Conservation (phyloP, 2,888 invertebrate species). For the Thera obeliscata region DNA sequence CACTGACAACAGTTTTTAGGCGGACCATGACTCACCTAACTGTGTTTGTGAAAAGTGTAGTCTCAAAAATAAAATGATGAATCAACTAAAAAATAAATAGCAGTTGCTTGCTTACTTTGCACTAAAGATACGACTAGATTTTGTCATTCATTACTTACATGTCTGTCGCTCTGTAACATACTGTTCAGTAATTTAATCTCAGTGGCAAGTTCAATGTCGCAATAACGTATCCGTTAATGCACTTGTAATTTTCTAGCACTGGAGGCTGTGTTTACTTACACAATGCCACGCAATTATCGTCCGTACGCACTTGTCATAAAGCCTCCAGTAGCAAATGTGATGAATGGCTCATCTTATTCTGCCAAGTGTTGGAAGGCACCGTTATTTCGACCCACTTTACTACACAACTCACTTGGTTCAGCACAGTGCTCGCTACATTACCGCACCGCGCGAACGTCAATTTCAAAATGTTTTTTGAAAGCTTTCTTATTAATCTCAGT, state of each 20-base stretch:
- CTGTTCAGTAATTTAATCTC: conserved; percentile 15
- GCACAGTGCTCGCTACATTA: conserved; percentile 62
- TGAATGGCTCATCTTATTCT: conserved; percentile 40
- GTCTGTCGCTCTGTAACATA: not conserved
- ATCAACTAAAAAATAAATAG: too few relatives aligned
- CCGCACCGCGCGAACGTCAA: conserved; percentile 63
- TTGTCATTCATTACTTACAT: not conserved
- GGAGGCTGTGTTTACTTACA: conserved; percentile 32
- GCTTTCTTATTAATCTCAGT: conserved; percentile 68
- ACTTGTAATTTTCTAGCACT: conserved; percentile 26
- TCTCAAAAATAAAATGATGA: too few relatives aligned
- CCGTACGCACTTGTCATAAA: conserved; percentile 32
- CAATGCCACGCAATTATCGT: conserved; percentile 27
- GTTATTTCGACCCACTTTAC: conserved; percentile 74
- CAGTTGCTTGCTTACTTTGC: too few relatives aligned
- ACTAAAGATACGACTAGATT: too few relatives aligned
- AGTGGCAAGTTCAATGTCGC: conserved; percentile 60
- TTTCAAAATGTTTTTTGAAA: conserved; percentile 77
- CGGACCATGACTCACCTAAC: too few relatives aligned
- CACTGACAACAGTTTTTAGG: too few relatives aligned
- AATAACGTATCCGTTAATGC: conserved; percentile 30
- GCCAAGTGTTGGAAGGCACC: conserved; percentile 54
- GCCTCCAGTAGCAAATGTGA: conserved; percentile 30
- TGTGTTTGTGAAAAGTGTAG: too few relatives aligned
- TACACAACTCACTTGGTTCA: conserved; percentile 47